A percentile compares a stretch with the other conserved stretches of the same genome.
Evolutionary conservation across 2,888 invertebrate genomes (phyloP).

Genomic region (Dione vanillae): DNA sequence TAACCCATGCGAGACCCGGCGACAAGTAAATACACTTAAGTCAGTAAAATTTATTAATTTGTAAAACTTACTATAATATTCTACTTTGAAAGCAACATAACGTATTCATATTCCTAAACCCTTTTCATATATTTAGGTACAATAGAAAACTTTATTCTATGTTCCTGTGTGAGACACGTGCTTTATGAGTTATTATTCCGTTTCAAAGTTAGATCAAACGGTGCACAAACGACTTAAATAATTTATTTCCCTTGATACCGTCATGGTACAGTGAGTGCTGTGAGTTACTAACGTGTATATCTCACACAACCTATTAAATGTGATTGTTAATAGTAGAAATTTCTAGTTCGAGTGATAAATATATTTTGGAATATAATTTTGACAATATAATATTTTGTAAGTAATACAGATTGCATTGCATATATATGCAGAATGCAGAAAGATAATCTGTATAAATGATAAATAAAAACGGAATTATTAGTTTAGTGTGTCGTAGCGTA

Average conservation of each 20-base stretch:
- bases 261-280: neutral
- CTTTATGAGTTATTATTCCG: constrained; percentile 18
- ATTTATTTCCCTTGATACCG: constrained; percentile 7
- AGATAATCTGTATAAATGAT: too few relatives aligned
- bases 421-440: too few relatives aligned
- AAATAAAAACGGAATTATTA: too few relatives aligned
- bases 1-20: too few relatives aligned
- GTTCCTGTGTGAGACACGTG: constrained; percentile 20
- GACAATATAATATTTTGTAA: too few relatives aligned
- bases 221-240: constrained; percentile 10
- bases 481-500: too few relatives aligned
- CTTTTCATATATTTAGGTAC: constrained; percentile 14
- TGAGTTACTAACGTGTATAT: neutral
- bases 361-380: too few relatives aligned
- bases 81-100: neutral
- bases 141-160: constrained; percentile 23
- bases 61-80: neutral
- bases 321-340: neutral
- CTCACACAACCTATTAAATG: neutral
- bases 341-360: neutral
- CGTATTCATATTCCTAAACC: neutral
- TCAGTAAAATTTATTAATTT: neutral
- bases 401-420: too few relatives aligned
- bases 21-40: too few relatives aligned
- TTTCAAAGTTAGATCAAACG: constrained; percentile 29